phyloP scores from a whole-genome alignment of 2,113 vertebrate species.

The Poicephalus gulielmi region DNA sequence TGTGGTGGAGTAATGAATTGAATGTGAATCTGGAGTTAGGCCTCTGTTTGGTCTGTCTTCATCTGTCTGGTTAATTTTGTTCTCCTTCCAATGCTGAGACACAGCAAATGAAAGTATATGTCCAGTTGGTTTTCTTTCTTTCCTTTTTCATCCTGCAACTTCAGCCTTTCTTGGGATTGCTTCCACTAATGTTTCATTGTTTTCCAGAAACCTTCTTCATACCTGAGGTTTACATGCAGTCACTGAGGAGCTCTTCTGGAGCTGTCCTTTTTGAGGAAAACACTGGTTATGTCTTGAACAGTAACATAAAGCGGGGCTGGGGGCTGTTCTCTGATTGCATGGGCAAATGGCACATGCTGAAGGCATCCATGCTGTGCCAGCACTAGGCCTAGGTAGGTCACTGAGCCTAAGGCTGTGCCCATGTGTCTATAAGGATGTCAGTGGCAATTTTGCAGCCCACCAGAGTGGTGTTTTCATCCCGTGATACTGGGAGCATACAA shows the following conservation, averaged over 20 bases:
- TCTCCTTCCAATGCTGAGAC: neutral
- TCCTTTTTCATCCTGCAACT: neutral
- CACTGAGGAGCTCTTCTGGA: neutral
- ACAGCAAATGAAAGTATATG: neutral
- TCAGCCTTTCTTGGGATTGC: neutral
- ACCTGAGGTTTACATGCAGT: neutral
- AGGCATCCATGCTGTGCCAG: neutral
- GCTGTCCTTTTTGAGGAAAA: neutral
- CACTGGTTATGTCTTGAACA: neutral
- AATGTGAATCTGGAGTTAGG: neutral
- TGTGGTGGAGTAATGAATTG: neutral
- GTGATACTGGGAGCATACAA: fast-evolving
- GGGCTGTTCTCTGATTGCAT: neutral
- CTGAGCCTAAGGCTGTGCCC: neutral
- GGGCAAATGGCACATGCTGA: neutral
- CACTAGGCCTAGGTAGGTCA: neutral
- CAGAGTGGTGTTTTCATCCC: too few species aligned
- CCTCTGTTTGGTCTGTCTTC: neutral
- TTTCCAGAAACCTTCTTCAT: neutral
- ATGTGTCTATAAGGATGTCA: neutral
- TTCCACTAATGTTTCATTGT: neutral
- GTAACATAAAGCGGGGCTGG: neutral
- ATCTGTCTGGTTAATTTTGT: neutral
- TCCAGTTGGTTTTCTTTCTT: neutral
- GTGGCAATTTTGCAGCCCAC: too few species aligned